Conservation (phyloP, 2,113 vertebrate genomes). For the Litocranius walleri region DNA sequence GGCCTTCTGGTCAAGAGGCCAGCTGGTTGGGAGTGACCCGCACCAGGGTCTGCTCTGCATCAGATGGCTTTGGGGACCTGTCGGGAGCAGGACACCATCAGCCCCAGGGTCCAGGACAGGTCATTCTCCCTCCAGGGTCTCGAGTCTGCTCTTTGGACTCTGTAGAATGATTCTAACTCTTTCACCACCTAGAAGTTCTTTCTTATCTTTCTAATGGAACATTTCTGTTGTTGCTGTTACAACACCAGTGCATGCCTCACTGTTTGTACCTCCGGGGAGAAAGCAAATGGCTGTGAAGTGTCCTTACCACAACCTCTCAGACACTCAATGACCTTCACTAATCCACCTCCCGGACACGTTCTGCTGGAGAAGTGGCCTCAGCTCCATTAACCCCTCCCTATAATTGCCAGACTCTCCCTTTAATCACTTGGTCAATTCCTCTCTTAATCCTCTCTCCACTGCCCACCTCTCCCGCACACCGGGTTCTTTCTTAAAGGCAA, state of each 20-base stretch:
- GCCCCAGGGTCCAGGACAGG: neutral
- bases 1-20: neutral
- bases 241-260: neutral
- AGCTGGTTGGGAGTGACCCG: too few species aligned
- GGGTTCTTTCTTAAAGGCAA: slow-evolving; percentile 7
- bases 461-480: neutral
- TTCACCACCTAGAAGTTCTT: neutral
- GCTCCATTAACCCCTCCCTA: slow-evolving; percentile 37
- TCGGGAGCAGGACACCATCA: neutral
- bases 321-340: neutral
- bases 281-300: neutral
- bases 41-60: neutral
- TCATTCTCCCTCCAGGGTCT: neutral
- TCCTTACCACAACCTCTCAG: neutral
- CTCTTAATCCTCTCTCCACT: neutral
- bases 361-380: neutral
- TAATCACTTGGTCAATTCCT: neutral
- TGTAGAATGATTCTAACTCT: neutral
- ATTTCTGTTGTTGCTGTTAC: neutral
- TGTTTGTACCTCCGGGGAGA: neutral
- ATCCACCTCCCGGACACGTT: neutral
- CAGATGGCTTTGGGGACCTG: neutral
- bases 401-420: slow-evolving; percentile 18
- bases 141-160: neutral
- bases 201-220: neutral